Evolutionary conservation across 2,797 vertebrate species (phyloP), one percentile per base, ranked within the genome.

Genomic region (Heterohyrax brucei): DNA sequence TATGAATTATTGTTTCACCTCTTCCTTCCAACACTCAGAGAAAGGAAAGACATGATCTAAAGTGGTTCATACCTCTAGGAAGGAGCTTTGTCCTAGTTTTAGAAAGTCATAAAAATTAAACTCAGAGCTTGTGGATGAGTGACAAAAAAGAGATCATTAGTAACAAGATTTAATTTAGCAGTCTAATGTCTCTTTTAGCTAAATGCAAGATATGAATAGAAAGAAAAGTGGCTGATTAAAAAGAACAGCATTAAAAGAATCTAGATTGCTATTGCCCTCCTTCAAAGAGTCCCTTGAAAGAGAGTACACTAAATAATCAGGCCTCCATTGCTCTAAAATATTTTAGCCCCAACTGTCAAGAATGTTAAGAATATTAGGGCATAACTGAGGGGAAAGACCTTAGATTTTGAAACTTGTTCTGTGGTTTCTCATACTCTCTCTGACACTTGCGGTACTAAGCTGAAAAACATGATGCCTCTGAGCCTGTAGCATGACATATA

Each of bases 141-240:
- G 46, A 73, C 22, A 92, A 83, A 85, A 68, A 68, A 56, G 53
- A 7, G n/a, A 39, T 39, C n/a, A 68, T n/a, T 30, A 30, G 22
- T 28, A 78, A 24, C 1, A 68, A 73, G 12, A 21, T 50, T 77
- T 84, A 61, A 73, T 88, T 95, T 92, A 93, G 26, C 62, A 93
- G 87, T 2, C 4, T 61, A 50, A 30, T 1, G 22, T 44, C 7
- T 72, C 73, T 77, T 73, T 61, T 33, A 75, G 26, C 13, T 82
- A 89, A 85, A 44, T 75, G 72, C 72, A 83, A 83, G 1, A 19
- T 46, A 16, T 39, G 28, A 81, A 9, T 44, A 39, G 56, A 53
- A 81, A 93, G 18, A 96, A 70, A 89, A 62, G 21, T 26, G 10
- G 62, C 1, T 73, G 16, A 77, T 19, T 62, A 8, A 66, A 84